phyloP scores from a whole-genome alignment of 2,888 invertebrate species.

The Lymantria dispar region DNA sequence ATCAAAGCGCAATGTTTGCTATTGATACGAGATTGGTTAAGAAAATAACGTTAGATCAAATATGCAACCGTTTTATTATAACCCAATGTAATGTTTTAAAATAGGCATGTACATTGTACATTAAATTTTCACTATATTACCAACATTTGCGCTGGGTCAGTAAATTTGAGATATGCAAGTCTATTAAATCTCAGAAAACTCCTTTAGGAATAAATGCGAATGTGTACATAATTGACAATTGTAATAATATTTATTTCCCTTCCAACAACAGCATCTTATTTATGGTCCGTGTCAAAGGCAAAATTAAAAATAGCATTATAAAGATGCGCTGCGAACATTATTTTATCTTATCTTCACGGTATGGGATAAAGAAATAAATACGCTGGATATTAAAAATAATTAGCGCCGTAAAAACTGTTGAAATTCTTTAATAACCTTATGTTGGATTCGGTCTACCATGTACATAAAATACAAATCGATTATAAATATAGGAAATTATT shows the following conservation, averaged over 20 bases:
- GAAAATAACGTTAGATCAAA: constrained; percentile 8
- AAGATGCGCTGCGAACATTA: constrained; percentile 8
- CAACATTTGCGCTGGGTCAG: no score
- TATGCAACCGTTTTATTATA: background rate
- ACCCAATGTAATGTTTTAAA: background rate
- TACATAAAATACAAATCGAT: no score
- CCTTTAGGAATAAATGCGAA: background rate
- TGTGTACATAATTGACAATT: constrained; percentile 1
- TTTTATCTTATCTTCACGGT: constrained; percentile 10
- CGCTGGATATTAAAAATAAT: background rate
- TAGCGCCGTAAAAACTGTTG: background rate
- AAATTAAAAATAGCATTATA: constrained; percentile 10
- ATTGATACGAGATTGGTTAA: constrained; percentile 26
- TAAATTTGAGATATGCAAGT: no score
- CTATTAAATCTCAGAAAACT: no score
- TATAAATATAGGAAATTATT: no score
- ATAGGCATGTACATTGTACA: no score
- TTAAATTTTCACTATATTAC: no score
- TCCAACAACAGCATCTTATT: constrained; percentile 18
- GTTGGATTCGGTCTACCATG: no score
- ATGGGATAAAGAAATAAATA: background rate
- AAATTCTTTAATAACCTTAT: no score
- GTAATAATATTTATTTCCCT: constrained; percentile 8
- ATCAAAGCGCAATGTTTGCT: constrained; percentile 24
- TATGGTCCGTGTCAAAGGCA: constrained; percentile 22